phyloP scores from a whole-genome alignment of 2,888 invertebrate genomes.

The Dioctria rufipes region DNA sequence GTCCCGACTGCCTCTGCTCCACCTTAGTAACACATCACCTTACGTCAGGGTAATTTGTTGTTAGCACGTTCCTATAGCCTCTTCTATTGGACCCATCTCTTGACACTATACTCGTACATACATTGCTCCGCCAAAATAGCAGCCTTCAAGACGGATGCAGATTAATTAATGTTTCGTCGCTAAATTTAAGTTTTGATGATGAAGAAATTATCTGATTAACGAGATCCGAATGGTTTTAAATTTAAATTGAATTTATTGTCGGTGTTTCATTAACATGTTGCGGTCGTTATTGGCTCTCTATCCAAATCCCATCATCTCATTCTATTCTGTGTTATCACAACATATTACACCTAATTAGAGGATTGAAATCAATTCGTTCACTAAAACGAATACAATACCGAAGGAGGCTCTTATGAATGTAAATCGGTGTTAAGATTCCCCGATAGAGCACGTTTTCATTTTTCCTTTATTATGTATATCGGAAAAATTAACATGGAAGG shows the following conservation, averaged over 20 bases:
- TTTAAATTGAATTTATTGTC: conserved; percentile 13
- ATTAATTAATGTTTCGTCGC: conserved; percentile 34
- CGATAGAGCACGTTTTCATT: conserved; percentile 46
- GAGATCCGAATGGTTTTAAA: conserved; percentile 15
- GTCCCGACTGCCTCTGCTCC: neutral
- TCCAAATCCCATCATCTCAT: neutral
- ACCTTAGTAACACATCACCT: neutral
- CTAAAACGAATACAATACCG: conserved; percentile 24
- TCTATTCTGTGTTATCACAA: neutral
- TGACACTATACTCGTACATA: neutral
- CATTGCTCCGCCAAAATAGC: neutral
- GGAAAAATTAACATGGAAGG: neutral
- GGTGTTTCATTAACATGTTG: neutral
- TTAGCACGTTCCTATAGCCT: neutral
- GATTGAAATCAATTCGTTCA: conserved; percentile 11
- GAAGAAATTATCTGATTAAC: conserved; percentile 26
- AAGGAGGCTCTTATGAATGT: neutral
- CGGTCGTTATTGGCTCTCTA: neutral
- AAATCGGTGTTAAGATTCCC: conserved; percentile 45
- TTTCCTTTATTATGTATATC: conserved; percentile 15
- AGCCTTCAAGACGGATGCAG: conserved; percentile 13
- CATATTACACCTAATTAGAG: conserved; percentile 25
- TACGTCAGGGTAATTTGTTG: neutral
- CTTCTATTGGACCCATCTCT: neutral
- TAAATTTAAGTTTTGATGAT: conserved; percentile 18